Percentiles rank a stretch among this genome's conserved stretches.
Evolutionary conservation across 1,140 invertebrate species (phyloP).

Genomic region (Grapholita molesta): DNA sequence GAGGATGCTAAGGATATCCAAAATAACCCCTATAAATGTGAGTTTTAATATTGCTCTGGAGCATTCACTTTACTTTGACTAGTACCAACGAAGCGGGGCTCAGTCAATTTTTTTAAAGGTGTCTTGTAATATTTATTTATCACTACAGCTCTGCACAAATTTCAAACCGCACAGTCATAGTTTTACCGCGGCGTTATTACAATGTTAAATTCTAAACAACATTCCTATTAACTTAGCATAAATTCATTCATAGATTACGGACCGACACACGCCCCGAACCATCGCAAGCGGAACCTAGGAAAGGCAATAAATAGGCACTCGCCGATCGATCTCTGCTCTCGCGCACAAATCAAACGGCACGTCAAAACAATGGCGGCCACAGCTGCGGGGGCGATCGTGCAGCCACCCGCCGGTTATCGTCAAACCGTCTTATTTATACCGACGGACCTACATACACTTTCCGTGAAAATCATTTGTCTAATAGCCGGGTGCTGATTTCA

Average conservation of each 20-base stretch:
- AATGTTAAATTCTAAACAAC: background rate
- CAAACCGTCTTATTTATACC: slow-evolving; percentile 33
- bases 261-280: background rate
- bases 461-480: slow-evolving; percentile 33
- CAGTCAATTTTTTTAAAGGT: no score
- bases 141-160: background rate
- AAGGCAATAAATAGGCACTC: slow-evolving; percentile 59
- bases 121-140: no score
- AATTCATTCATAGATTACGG: background rate
- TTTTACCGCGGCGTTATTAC: background rate
- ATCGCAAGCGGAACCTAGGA: slow-evolving; percentile 33
- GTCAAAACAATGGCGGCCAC: slow-evolving; percentile 57
- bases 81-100: no score
- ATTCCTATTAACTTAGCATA: slow-evolving; percentile 1
- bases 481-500: slow-evolving; percentile 23
- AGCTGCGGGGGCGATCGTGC: slow-evolving; percentile 64
- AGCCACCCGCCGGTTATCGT: slow-evolving; percentile 52
- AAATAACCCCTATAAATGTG: no score
- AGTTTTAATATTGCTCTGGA: no score
- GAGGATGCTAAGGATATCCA: no score
- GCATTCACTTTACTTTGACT: no score
- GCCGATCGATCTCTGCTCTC: slow-evolving; percentile 54
- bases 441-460: slow-evolving; percentile 24
- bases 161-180: background rate
- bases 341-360: slow-evolving; percentile 63